phyloP scores from a whole-genome alignment of 2,888 invertebrate species.

The Hirudinaria manillensis region DNA sequence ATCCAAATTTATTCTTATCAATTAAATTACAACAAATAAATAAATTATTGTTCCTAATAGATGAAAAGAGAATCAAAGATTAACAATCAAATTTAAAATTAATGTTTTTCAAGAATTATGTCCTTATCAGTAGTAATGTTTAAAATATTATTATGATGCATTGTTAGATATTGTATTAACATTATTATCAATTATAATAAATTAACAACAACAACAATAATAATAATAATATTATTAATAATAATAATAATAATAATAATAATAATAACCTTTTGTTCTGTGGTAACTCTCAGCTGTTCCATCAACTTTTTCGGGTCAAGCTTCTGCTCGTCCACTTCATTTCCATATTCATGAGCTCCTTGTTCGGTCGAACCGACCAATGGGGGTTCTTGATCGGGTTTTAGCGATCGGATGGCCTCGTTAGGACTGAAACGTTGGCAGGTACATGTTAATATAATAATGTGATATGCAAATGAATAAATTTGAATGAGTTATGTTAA shows the following conservation, averaged over 20 bases:
- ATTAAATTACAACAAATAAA: constrained; percentile 9
- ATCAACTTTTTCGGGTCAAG: constrained; percentile 41
- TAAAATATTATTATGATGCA: no score
- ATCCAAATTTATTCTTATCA: no score
- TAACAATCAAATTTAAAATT: no score
- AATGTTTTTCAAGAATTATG: no score
- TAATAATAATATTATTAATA: constrained; percentile 8
- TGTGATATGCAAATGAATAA: background rate
- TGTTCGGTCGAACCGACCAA: background rate
- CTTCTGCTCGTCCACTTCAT: constrained; percentile 37
- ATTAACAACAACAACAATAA: background rate
- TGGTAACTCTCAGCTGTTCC: constrained; percentile 40
- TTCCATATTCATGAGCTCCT: background rate
- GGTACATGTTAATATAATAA: background rate
- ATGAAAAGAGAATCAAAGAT: no score
- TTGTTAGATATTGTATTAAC: no score
- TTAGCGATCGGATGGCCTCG: background rate
- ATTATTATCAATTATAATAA: background rate
- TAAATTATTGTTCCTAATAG: no score
- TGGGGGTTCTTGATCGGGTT: background rate
- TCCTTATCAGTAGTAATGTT: no score
- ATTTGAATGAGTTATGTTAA: background rate
- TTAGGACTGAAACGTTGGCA: background rate
- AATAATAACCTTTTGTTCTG: constrained; percentile 45
- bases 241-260: background rate